Evolutionary conservation across 2,888 invertebrate species (phyloP), one percentile per base, ranked within the genome.

Genomic region (Caenorhabditis zanzibari): DNA sequence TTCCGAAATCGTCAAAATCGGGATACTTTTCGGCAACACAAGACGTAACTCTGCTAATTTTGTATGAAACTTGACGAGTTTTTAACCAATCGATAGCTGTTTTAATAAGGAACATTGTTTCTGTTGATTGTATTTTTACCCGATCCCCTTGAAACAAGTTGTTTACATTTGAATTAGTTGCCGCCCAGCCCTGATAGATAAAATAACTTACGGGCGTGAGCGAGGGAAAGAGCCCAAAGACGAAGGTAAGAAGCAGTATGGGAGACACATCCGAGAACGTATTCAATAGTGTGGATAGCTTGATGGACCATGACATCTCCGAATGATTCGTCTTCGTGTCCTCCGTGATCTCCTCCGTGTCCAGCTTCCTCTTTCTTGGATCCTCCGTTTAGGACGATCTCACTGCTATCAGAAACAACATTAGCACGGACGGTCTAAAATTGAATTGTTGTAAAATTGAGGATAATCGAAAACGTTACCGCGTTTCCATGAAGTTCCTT

Each of bases 201-300:
- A n/a, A 6, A 22, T 52, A 56, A 85, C 89, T 83, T 68, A 90
- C 90, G 91, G 10, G 91, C 90, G 79, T 91, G 91, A 26, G 91
- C 91, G 56, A 91, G 88, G 2, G 91, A 91, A 24, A 91, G 85
- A 47, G 91, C 91, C 91, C 91, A 91, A 22, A 91, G 87, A 79
- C 91, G 91, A 63, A 91, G 90, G 74, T 91, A 91, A 9, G 91
- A 92, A 22, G 99, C 99, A 24, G 99, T 99, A 94, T 99, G 98
- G 3, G 98, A 98, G 49, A 99, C 96, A 86, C 97, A 97, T 81
- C 98, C 98, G 89, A 99, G 94, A 88, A 98, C 98, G 93, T 96
- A 99, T 94, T 99, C 99, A 66, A 91, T 91, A 22, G 92, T 92
- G 82, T 92, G 92, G 58, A 92, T 92, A 14, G 91, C 82, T 74